Base-by-base conservation (phyloP, 2,113 vertebrate genomes). In the Pseudolaguvia tuberculata region DNA sequence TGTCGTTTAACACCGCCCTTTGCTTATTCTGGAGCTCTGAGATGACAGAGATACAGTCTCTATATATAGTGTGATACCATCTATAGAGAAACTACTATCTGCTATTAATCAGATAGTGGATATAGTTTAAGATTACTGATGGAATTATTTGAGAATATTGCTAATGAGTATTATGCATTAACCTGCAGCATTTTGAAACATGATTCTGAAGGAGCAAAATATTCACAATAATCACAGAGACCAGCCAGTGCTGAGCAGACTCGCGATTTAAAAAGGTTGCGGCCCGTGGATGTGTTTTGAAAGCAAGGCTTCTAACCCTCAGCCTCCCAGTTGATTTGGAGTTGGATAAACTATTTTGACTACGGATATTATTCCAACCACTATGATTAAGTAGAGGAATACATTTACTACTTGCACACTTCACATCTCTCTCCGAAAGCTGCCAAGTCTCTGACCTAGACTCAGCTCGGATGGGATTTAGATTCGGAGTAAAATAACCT, bases 51-150 rank as follows among this genome's bases (percentile, higher is more conserved):
- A 42, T 70, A 73, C 57, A 80, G 70, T 80, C 70, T 51, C 48
- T 77, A 48, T 69, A 73, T 6, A n/a, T n/a, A n/a, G 63, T 70
- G 35, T 77, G 58, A 52, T 61, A 35, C 17, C 4, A 12, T 35
- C 69, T 61, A 20, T 11, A 17, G 21, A n/a, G 45, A 72, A 27
- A 79, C 35, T 45, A 62, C 68, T 73, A 80, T 78, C 2, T 53
- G 31, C 29, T 35, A 53, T 82, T 85, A 73, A 83, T 70, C 80
- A 82, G 67, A 63, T 50, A 6, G 83, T 79, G 58, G 70, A 84
- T 52, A 21, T 35, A 39, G n/a, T 13, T 13, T 39, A 73, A 53
- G 9, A 3, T 59, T 13, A 31, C 35, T 35, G 39, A 50, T 2
- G 12, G n/a, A 2, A 5, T 73, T 8, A 52, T 23, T 35, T 74